These are phyloP conservation scores for Cynodonichthys magdalenae DNA, from an alignment of 2,797 vertebrate genomes.

Conservation along the genomic window DNA sequence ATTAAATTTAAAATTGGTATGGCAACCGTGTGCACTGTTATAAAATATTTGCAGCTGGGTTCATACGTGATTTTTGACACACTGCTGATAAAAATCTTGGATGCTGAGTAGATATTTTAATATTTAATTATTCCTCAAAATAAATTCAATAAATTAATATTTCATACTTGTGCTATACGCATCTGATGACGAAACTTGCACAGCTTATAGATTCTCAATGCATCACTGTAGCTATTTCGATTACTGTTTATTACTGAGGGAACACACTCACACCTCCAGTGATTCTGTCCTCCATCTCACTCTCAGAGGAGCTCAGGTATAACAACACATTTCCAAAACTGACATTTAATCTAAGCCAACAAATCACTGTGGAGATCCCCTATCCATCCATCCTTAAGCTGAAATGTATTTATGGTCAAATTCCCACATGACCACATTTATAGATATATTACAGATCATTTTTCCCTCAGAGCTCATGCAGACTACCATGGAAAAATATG, in stretches of 20 bases:
- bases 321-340: constrained; percentile 81
- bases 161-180: not conserved
- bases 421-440: constrained; percentile 33
- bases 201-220: constrained; percentile 2
- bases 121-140: not conserved
- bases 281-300: constrained; percentile 24
- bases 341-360: constrained; percentile 84
- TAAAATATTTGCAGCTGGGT: not conserved
- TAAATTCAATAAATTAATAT: not conserved
- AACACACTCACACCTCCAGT: constrained; percentile 10
- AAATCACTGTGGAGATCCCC: constrained; percentile 78
- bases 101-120: not conserved
- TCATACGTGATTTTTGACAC: too few species aligned
- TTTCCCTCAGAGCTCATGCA: constrained; percentile 50
- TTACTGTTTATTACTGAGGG: constrained; percentile 31
- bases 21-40: not conserved
- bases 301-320: constrained; percentile 63
- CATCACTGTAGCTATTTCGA: constrained; percentile 19
- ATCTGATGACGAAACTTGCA: constrained; percentile 3
- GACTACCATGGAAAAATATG: constrained; percentile 73
- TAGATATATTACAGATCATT: constrained; percentile 51
- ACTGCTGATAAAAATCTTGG: not conserved
- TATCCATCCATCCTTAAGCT: constrained; percentile 59
- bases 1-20: not conserved
- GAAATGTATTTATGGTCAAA: constrained; percentile 56